A percentile compares a stretch with the other conserved stretches of the same genome.
Conservation (phyloP, 2,888 invertebrate genomes). For the Pherbina coryleti region DNA sequence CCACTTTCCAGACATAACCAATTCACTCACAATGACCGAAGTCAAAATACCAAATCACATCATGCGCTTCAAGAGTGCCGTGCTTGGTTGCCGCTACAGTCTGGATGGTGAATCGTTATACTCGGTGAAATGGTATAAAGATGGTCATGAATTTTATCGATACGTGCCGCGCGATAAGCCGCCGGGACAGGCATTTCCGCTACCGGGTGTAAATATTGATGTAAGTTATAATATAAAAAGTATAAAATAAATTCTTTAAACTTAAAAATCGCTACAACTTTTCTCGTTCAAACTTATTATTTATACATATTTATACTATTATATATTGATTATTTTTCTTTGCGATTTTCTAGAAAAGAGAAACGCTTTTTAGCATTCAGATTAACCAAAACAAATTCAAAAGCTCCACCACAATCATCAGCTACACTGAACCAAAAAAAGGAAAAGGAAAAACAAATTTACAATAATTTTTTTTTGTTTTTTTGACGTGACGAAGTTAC, state of each 20-base stretch:
- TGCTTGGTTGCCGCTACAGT: constrained; percentile 85
- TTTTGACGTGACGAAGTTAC: too few relatives aligned
- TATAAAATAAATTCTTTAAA: background rate
- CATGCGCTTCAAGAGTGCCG: constrained; percentile 81
- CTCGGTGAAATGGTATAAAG: constrained; percentile 94
- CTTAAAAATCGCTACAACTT: background rate
- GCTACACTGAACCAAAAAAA: too few relatives aligned
- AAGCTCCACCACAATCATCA: too few relatives aligned
- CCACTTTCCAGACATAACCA: constrained; percentile 70
- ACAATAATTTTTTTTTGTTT: too few relatives aligned
- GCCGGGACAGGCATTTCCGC: constrained; percentile 81
- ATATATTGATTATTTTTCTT: background rate
- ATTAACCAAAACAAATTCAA: too few relatives aligned
- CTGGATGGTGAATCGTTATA: constrained; percentile 86
- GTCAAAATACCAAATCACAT: constrained; percentile 86
- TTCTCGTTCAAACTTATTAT: background rate
- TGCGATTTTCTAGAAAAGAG: too few relatives aligned
- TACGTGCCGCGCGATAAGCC: constrained; percentile 87
- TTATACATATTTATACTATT: background rate
- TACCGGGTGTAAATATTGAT: constrained; percentile 87
- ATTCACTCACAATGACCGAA: constrained; percentile 80
- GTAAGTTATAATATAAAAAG: constrained; percentile 74
- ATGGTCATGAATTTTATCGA: constrained; percentile 89
- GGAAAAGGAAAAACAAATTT: too few relatives aligned
- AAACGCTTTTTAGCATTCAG: too few relatives aligned